These are phyloP conservation scores for Catostomus latipinnis DNA, from an alignment of 2,797 vertebrate genomes.

Conservation along the genomic window DNA sequence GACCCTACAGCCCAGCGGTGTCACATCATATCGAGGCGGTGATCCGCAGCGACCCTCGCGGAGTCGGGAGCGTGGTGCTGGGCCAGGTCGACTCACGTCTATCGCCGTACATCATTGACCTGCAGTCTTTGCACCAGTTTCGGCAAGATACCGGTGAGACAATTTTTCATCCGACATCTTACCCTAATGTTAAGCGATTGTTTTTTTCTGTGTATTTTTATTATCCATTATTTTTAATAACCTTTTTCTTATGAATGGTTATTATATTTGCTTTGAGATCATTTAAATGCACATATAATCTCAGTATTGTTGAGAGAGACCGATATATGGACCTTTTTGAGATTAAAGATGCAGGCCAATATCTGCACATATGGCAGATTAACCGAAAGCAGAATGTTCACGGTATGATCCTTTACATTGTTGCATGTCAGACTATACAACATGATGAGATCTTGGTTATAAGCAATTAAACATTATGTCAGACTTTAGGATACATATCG, in stretches of 20 bases:
- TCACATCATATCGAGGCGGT: conserved; percentile 97
- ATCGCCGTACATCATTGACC: conserved; percentile 91
- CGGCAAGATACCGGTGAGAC: conserved; percentile 90
- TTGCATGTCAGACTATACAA: too few species aligned
- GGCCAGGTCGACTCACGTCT: conserved; percentile 93
- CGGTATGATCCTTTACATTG: too few species aligned
- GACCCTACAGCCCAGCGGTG: conserved; percentile 94
- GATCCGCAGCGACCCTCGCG: conserved; percentile 89
- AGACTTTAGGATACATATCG: too few species aligned
- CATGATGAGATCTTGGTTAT: too few species aligned
- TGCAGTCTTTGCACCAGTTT: conserved; percentile 96
- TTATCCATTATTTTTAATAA: too few species aligned
- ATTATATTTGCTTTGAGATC: background rate
- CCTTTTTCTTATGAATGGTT: background rate
- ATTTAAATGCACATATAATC: background rate
- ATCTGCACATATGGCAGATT: too few species aligned
- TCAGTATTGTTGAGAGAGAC: background rate
- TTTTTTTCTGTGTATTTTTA: too few species aligned
- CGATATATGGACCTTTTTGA: background rate
- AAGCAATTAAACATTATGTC: too few species aligned
- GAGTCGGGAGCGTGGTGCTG: conserved; percentile 88
- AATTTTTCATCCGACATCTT: background rate
- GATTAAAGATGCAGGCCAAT: too few species aligned
- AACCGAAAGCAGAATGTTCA: too few species aligned
- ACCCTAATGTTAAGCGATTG: background rate